phyloP scores from a whole-genome alignment of 2,888 invertebrate species.

The Ochropleura plecta region DNA sequence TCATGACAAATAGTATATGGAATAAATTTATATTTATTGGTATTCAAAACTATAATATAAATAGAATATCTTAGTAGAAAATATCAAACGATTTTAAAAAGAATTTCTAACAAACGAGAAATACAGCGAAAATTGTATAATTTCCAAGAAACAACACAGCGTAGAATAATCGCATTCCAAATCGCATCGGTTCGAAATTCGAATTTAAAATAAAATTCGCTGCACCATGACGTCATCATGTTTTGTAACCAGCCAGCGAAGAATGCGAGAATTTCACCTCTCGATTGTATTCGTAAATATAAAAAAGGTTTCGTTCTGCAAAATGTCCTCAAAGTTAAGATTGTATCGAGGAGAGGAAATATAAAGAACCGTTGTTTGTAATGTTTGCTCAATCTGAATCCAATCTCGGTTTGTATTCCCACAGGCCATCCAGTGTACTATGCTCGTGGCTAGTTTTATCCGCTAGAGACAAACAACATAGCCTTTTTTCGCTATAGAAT shows the following conservation, averaged over 20 bases:
- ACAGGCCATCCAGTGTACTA: conserved; percentile 40
- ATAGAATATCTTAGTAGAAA: conserved; percentile 3
- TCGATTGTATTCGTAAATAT: conserved; percentile 32
- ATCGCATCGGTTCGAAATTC: conserved; percentile 27
- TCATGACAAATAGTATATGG: too few species aligned
- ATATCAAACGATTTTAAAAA: conserved; percentile 24
- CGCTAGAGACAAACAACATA: conserved; percentile 28
- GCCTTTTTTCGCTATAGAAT: conserved; percentile 24
- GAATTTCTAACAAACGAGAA: conserved; percentile 14
- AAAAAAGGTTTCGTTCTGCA: conserved; percentile 25
- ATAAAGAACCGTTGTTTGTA: conserved; percentile 56
- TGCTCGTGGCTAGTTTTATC: conserved; percentile 41
- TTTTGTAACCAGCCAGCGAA: conserved; percentile 36
- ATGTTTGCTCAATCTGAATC: conserved; percentile 60
- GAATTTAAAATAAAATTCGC: conserved; percentile 39
- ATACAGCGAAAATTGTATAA: conserved; percentile 23
- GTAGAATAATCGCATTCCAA: conserved; percentile 31
- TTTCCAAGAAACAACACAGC: conserved; percentile 36
- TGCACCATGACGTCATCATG: conserved; percentile 42
- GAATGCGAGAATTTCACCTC: conserved; percentile 43
- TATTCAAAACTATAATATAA: not conserved
- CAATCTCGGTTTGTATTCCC: conserved; percentile 63
- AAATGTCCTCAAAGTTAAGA: conserved; percentile 42
- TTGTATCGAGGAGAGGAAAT: conserved; percentile 56
- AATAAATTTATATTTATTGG: not conserved